phyloP scores from a whole-genome alignment of 2,113 vertebrate genomes.

The Lasiurus borealis region DNA sequence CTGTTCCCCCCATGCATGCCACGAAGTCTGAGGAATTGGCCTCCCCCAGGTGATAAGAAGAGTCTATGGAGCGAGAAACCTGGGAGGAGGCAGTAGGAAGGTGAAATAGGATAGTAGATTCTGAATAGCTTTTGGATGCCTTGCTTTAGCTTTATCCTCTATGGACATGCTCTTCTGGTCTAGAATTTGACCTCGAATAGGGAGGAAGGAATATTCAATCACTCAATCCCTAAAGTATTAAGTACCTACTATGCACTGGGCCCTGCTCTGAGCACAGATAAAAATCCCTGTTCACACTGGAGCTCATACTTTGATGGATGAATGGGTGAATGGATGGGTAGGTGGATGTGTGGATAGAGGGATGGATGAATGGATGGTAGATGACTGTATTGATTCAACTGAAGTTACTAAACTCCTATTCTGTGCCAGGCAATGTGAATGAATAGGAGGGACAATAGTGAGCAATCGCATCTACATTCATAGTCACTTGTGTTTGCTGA shows the following conservation, averaged over 20 bases:
- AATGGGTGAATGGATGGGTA: neutral
- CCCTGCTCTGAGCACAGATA: constrained; percentile 10
- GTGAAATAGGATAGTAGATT: neutral
- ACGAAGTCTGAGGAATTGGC: neutral
- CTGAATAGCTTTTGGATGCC: neutral
- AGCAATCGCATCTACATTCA: neutral
- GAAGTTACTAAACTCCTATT: neutral
- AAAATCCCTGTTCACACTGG: neutral
- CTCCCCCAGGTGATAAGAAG: neutral
- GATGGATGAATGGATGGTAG: neutral
- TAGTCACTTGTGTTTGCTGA: neutral
- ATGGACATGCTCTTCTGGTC: neutral
- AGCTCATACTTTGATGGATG: neutral
- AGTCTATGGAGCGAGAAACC: neutral
- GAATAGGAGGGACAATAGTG: neutral
- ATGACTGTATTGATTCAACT: neutral
- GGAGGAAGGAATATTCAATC: neutral
- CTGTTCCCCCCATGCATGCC: neutral
- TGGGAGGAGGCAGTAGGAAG: neutral
- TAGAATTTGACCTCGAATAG: neutral
- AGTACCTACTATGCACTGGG: neutral
- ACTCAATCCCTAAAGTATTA: neutral
- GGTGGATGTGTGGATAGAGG: neutral
- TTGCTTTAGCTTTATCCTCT: neutral
- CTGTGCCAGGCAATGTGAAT: neutral